Base-by-base conservation (phyloP, 2,113 vertebrate genomes). In the Alethe castanea region DNA sequence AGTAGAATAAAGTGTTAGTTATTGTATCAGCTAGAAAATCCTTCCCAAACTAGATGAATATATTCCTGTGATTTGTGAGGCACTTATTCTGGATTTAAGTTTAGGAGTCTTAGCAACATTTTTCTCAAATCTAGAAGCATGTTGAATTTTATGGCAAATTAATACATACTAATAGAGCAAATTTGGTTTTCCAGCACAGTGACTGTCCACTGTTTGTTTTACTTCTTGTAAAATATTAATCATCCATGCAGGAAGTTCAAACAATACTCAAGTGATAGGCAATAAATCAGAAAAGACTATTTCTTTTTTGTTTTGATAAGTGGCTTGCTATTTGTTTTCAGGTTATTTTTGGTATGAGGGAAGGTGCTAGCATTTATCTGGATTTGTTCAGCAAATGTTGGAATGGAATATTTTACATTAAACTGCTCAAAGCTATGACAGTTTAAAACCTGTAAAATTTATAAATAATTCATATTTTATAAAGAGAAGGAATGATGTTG, bases 391-490 rank as follows among this genome's bases (percentile, higher is more conserved):
- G 50, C 25, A 90, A 65, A 76, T 80, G 59, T 44, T 86, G 38
- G 25, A 84, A 54, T 54, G 38, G 36, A 90, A 72, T 91, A 80
- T 90, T 95, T 92, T 85, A 26, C 53, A 57, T 84, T 79, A 38
- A 92, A 77, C 17, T 79, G 23, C 29, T 95, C 8, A 61, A 81
- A 5, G 29, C 12, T 69, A 8, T 53, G 59, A 71, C 62, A 91
- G 67, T 70, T 94, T 92, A 73, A 96, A 91, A 73, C 24, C 26
- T 77, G n/a, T 44, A 26, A 92, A 90, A 73, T 50, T 44, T 70
- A 90, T 86, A 88, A 94, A 88, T 95, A 83, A 88, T 95, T 95
- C 29, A 70, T 82, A 52, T 71, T 94, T 84, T 86, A 92, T 79
- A 91, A 89, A 74, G 35, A 66, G 38, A 74, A 89, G 42, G 70